Base-by-base conservation (phyloP, 2,888 invertebrate species). In the Drosophila kuntzei region DNA sequence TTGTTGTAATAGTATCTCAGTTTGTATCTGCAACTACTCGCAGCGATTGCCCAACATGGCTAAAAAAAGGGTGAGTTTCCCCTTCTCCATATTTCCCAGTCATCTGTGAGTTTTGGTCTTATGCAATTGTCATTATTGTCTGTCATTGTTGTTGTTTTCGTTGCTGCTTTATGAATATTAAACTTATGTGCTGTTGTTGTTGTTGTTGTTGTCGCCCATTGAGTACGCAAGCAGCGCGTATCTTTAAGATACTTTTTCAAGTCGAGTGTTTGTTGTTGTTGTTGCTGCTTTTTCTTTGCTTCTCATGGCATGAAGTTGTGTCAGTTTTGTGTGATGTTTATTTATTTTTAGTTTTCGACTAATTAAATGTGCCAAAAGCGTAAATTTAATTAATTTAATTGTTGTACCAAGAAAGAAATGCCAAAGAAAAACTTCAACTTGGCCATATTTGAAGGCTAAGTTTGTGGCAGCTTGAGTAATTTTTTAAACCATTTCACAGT, bases 361-460 rank as follows among this genome's bases (percentile, higher is more conserved):
- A 68, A 76, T 79, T 79, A 76, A 76, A 73, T 76, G 73, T 76
- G 76, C 70, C 85, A 87, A 72, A 87, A 87, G 83, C 85, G 87
- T 85, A 73, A 76, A 87, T 66, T 79, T 81, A 87, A 85, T 85
- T 80, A 87, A 71, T 72, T 84, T 82, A 87, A 87, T 87, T 87
- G 80, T 65, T 65, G 32, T 36, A 39, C 43, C 22, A 37, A 20
- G 16, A 66, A 83, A 76, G 61, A 71, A 83, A 72, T 64, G 67
- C 16, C 27, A 25, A 58, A 53, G 53, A 67, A 66, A 83, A 62
- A 79, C 63, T 75, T 71, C 67, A 71, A 71, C 61, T 76, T 71
- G 61, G 65, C 61, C 39, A 67, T 44, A 34, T 57, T 54, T 59
- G 49, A 68, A 63, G 63, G 57, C 68, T 50, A 51, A 61, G 34